A percentile compares a stretch with the other conserved stretches of the same genome.
These are phyloP conservation scores for Drosophila nannoptera DNA, from an alignment of 1,140 invertebrate species.

Conservation along the genomic window DNA sequence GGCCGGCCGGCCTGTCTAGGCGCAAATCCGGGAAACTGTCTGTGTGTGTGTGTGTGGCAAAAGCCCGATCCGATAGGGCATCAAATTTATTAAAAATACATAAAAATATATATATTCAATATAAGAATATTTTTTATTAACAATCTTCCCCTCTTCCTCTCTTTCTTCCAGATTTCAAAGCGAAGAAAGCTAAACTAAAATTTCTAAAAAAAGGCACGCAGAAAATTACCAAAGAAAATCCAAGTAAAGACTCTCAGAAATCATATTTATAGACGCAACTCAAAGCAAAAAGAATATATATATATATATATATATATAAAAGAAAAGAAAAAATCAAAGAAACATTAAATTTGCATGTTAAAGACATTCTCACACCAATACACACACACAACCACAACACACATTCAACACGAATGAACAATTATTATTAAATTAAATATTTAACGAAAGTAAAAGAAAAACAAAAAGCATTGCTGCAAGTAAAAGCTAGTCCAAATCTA, in stretches of 20 bases:
- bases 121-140: background rate
- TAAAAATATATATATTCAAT: background rate
- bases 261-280: conserved; percentile 33
- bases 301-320: background rate
- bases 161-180: conserved; percentile 41
- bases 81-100: too few relatives aligned
- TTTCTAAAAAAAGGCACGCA: conserved; percentile 26
- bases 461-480: conserved; percentile 51
- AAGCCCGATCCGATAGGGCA: too few relatives aligned
- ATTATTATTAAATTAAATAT: conserved; percentile 52
- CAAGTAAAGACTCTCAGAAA: conserved; percentile 14
- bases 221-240: conserved; percentile 19
- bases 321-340: conserved; percentile 8
- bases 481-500: conserved; percentile 74
- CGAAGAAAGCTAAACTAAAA: conserved; percentile 26
- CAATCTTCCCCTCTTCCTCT: background rate
- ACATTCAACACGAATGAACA: conserved; percentile 37
- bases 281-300: conserved; percentile 27
- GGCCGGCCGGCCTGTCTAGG: conserved; percentile 16
- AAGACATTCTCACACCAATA: conserved; percentile 20
- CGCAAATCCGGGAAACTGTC: conserved; percentile 10
- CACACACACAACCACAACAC: conserved; percentile 12
- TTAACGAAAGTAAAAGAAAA: conserved; percentile 25
- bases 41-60: too few relatives aligned
- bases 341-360: conserved; percentile 48